Evolutionary conservation across 2,888 invertebrate species (phyloP), one percentile per base, ranked within the genome.

Genomic region (Laspeyria flexula): DNA sequence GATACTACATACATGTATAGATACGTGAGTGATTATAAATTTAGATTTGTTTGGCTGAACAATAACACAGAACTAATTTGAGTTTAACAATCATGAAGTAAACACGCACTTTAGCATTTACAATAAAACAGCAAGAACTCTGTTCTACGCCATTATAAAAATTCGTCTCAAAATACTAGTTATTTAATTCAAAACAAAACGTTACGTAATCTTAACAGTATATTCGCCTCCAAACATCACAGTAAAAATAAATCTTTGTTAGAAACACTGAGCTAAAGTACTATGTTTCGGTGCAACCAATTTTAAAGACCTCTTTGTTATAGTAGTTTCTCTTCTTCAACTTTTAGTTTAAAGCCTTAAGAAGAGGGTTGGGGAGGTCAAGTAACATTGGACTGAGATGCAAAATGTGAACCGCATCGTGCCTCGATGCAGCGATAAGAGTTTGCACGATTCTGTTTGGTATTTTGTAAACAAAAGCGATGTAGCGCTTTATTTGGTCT

Each of bases 351-450:
- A 21, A 16, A 37, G 46, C 42, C 50, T 49, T 35, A 39, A 41
- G 47, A 44, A 55, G 33, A 49, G 25, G 55, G 47, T 30, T 52
- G 48, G 58, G 34, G 27, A 65, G 63, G 40, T 69, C 65, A 54
- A 7, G 21, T 39, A 48, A 42, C 37, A 39, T 50, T 68, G 63
- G 68, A 46, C 35, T 50, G 47, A 47, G 64, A 71, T 75, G 68
- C 73, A 75, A 81, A 83, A 79, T 78, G 76, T 73, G 75, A 80
- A 80, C 60, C 55, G 50, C 78, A 77, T 79, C 85, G 86, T 86
- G 86, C 79, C 70, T 70, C 68, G 87, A 86, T 88, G 75, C 66
- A 49, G 68, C 65, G 88, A 90, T 88, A 86, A 83, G 77, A 74
- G 76, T 79, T 79, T 73, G 83, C 89, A 88, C 88, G 89, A 89